Evolutionary conservation across 2,888 invertebrate species (phyloP), one percentile per base, ranked within the genome.

Genomic region (Mayetiola destructor): DNA sequence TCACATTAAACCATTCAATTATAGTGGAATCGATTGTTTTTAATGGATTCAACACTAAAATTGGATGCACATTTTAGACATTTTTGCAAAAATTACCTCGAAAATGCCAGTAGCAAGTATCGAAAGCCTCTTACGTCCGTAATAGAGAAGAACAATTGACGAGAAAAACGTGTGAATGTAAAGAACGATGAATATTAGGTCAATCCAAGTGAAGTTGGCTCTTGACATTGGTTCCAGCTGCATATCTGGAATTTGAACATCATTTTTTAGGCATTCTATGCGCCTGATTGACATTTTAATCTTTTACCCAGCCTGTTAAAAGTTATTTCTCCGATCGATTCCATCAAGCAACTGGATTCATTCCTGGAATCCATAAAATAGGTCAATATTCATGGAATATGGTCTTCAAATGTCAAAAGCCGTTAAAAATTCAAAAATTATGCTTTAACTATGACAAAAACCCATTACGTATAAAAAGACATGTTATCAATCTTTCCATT

Each of bases 91-190:
- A n/a, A 48, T 48, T 48, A 48, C 48, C 48, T 48, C 48, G 48
- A n/a, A 27, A 27, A 27, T 48, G 48, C 48, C 48, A 27, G 48
- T 16, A 48, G 48, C 48, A 48, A 48, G 48, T 12, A 48, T 23
- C 48, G 8, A 27, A 27, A 14, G 48, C 48, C 48, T 48, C n/a
- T 3, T 27, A 27, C 48, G 42, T 42, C 42, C 42, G 23, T n/a
- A 42, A 42, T 12, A 42, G 42, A 42, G 42, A 42, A 42, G 42
- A 42, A 12, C 23, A 42, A 12, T 42, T 3, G 27, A 4, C 27
- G 14, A n/a, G 40, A 48, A 48, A 48, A 48, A n/a, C 16, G 48
- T 48, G 48, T n/a, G 48, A 48, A 48, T 48, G 29, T 27, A 48
- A n/a, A 27, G 29, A 23, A 27, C 23, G 23, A 27, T 48, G 29